phyloP scores from a whole-genome alignment of 2,113 vertebrate genomes.

The Shinisaurus crocodilurus region DNA sequence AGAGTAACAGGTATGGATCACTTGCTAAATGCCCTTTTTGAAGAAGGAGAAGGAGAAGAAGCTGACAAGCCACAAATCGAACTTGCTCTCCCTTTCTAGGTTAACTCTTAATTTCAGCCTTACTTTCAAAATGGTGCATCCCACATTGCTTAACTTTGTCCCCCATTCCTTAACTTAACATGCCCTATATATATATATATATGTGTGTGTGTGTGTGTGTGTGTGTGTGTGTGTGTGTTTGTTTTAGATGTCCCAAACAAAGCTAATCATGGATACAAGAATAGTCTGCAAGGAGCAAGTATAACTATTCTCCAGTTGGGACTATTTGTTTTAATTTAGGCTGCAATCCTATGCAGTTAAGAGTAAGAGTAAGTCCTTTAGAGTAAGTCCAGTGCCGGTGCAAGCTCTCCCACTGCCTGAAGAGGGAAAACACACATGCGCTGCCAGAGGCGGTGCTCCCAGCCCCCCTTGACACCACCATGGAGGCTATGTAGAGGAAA shows the following conservation, averaged over 20 bases:
- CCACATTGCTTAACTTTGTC: too few species aligned
- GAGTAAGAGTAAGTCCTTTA: too few species aligned
- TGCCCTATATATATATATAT: not conserved
- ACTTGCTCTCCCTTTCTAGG: not conserved
- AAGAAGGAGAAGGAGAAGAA: too few species aligned
- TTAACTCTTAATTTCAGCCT: not conserved
- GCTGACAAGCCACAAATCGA: not conserved
- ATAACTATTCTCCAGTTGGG: not conserved
- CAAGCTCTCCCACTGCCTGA: not conserved
- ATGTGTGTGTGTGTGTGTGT: too few species aligned
- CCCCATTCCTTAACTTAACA: not conserved
- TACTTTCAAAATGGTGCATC: not conserved
- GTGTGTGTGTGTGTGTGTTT: too few species aligned
- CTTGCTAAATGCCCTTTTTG: too few species aligned
- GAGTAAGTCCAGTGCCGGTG: not conserved
- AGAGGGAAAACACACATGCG: too few species aligned
- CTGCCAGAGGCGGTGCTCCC: too few species aligned
- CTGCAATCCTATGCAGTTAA: not conserved
- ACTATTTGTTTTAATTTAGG: not conserved
- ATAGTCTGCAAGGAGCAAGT: not conserved
- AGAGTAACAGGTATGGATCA: too few species aligned
- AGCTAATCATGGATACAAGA: not conserved
- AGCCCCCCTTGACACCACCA: too few species aligned
- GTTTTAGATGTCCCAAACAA: not conserved
- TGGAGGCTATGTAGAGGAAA: too few species aligned